A percentile compares a stretch with the other conserved stretches of the same genome.
phyloP scores from a whole-genome alignment of 2,797 vertebrate species.

The Pantherophis vulpinus region DNA sequence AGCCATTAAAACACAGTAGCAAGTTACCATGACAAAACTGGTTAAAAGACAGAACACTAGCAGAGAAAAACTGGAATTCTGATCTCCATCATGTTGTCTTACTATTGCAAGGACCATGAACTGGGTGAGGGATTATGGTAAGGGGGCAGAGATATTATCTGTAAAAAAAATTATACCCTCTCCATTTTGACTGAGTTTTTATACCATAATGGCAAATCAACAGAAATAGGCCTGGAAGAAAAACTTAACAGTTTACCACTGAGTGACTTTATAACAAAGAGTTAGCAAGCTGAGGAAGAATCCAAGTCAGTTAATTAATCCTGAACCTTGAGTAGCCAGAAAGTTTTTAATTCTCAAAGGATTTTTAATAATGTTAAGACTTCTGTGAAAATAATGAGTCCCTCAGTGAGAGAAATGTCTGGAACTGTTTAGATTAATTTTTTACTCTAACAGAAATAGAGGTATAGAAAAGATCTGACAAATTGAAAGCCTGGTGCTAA shows the following conservation, averaged over 20 bases:
- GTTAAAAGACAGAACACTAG: not conserved
- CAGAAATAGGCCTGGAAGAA: not conserved
- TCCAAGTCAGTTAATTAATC: not conserved
- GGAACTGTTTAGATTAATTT: not conserved
- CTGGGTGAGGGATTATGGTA: not conserved
- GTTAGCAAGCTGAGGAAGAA: not conserved
- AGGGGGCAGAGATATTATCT: not conserved
- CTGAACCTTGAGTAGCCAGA: not conserved
- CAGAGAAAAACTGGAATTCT: not conserved
- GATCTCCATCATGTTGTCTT: not conserved
- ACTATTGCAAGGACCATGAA: not conserved
- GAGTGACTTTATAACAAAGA: not conserved
- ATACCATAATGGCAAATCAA: not conserved
- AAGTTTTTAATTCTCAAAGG: not conserved
- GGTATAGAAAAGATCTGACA: not conserved
- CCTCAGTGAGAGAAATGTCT: not conserved
- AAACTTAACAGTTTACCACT: not conserved
- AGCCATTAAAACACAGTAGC: not conserved
- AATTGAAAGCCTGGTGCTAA: not conserved
- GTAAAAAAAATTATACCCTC: not conserved
- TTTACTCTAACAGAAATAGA: not conserved
- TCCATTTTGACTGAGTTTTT: not conserved
- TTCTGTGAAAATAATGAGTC: not conserved
- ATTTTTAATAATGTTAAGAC: not conserved
- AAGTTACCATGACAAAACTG: not conserved